A percentile compares a stretch with the other conserved stretches of the same genome.
Conservation (phyloP, 2,113 vertebrate species). For the Perca schrenkii region DNA sequence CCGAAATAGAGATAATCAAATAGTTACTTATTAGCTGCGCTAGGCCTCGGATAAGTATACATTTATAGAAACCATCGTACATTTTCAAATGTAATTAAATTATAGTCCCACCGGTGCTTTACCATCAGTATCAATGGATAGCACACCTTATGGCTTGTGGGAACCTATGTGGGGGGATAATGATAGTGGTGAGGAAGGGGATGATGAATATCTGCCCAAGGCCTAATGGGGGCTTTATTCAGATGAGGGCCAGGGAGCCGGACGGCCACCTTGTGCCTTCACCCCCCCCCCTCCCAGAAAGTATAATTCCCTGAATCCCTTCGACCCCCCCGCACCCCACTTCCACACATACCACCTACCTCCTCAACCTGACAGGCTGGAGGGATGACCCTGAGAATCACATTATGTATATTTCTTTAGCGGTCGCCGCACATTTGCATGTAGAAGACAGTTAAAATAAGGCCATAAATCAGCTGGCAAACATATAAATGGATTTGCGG, state of each 20-base stretch:
- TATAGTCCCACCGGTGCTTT: slow-evolving; percentile 24
- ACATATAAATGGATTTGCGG: slow-evolving; percentile 86
- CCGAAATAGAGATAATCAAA: slow-evolving; percentile 49
- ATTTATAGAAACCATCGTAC: slow-evolving; percentile 33
- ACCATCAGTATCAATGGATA: slow-evolving; percentile 25
- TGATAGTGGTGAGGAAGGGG: slow-evolving; percentile 41
- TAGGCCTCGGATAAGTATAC: slow-evolving; percentile 31
- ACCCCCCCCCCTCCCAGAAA: slow-evolving; percentile 25
- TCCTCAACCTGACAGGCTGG: slow-evolving; percentile 80
- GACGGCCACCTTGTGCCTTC: slow-evolving; percentile 63
- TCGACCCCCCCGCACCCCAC: slow-evolving; percentile 20
- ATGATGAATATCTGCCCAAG: slow-evolving; percentile 64
- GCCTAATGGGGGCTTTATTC: slow-evolving; percentile 70
- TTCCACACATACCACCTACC: slow-evolving; percentile 45
- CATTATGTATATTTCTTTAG: slow-evolving; percentile 87
- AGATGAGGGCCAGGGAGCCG: slow-evolving; percentile 64
- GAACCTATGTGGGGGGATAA: slow-evolving; percentile 42
- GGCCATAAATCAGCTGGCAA: slow-evolving; percentile 85
- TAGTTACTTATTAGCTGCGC: slow-evolving; percentile 32
- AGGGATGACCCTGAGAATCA: slow-evolving; percentile 86
- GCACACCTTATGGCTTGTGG: slow-evolving; percentile 37
- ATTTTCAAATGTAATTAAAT: slow-evolving; percentile 57
- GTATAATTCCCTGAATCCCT: slow-evolving; percentile 69
- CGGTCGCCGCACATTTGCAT: slow-evolving; percentile 82
- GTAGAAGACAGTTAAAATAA: slow-evolving; percentile 88